These are phyloP conservation scores for Apostichopus parvimensis DNA, from an alignment of 35 echinoderm and acorn worm species.

Conservation along the genomic window DNA sequence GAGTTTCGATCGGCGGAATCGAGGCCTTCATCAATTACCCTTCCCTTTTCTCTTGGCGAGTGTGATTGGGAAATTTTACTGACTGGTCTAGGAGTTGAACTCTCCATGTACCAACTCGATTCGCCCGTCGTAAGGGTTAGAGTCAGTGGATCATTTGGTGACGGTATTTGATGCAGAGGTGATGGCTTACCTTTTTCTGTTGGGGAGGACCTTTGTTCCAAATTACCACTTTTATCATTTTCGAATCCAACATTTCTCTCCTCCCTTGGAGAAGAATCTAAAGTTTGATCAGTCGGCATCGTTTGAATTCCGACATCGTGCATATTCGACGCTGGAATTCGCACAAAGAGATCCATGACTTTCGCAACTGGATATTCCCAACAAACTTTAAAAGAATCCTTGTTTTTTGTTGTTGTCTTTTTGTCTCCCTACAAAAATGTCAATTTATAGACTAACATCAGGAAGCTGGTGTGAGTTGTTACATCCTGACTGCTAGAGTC, in stretches of 20 bases:
- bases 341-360: background rate
- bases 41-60: constrained; percentile 11
- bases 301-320: no score
- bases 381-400: no score
- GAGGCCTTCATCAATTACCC: background rate
- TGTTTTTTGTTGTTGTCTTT: no score
- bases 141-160: background rate
- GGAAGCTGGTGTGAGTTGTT: no score
- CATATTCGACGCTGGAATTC: constrained; percentile 29
- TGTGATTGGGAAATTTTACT: background rate
- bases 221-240: background rate
- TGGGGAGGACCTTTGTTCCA: background rate
- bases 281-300: no score
- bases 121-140: background rate
- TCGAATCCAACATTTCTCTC: background rate
- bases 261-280: background rate
- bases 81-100: constrained; percentile 8
- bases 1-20: background rate
- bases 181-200: background rate
- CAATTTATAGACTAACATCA: no score
- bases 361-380: no score
- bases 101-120: constrained; percentile 11
- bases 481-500: no score
- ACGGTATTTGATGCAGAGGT: background rate
- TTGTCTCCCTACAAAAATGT: no score